phyloP scores from a whole-genome alignment of 2,113 vertebrate species.

The Nerophis ophidion region DNA sequence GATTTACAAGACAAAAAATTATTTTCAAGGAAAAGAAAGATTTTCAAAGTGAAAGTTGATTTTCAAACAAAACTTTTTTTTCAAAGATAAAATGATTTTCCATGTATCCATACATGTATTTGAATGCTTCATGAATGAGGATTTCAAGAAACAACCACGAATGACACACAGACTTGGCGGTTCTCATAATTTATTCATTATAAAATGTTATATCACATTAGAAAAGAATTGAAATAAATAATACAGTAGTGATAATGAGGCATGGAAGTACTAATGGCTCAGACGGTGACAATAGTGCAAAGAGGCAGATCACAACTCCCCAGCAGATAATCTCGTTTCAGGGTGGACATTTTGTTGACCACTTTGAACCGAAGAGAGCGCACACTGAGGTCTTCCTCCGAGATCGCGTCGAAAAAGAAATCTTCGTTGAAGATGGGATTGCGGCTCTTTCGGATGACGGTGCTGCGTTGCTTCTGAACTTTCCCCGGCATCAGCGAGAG shows the following conservation, averaged over 20 bases:
- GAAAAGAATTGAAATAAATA: slow-evolving; percentile 64
- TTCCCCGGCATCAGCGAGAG: slow-evolving; percentile 79
- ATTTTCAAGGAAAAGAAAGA: too few relatives aligned
- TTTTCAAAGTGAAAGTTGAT: too few relatives aligned
- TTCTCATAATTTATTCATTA: slow-evolving; percentile 59
- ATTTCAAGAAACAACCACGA: not conserved
- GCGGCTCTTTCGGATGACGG: slow-evolving; percentile 81
- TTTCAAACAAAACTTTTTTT: too few relatives aligned
- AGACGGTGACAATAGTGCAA: slow-evolving; percentile 57
- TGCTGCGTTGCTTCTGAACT: slow-evolving; percentile 80
- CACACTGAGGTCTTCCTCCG: slow-evolving; percentile 71
- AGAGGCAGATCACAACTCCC: slow-evolving; percentile 71
- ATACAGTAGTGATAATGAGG: slow-evolving; percentile 37
- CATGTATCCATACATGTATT: too few relatives aligned
- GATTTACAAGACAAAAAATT: too few relatives aligned
- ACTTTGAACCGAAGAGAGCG: slow-evolving; percentile 79
- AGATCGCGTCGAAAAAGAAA: slow-evolving; percentile 82
- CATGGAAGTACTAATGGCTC: slow-evolving; percentile 22
- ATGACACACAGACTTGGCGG: slow-evolving; percentile 25
- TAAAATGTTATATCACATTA: slow-evolving; percentile 48
- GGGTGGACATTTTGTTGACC: slow-evolving; percentile 76
- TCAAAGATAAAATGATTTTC: too few relatives aligned
- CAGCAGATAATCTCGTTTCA: slow-evolving; percentile 76
- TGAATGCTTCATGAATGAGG: not conserved
- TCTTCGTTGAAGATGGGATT: slow-evolving; percentile 88